Base-by-base conservation (phyloP, 2,797 vertebrate genomes). In the Sandelia bainsii region DNA sequence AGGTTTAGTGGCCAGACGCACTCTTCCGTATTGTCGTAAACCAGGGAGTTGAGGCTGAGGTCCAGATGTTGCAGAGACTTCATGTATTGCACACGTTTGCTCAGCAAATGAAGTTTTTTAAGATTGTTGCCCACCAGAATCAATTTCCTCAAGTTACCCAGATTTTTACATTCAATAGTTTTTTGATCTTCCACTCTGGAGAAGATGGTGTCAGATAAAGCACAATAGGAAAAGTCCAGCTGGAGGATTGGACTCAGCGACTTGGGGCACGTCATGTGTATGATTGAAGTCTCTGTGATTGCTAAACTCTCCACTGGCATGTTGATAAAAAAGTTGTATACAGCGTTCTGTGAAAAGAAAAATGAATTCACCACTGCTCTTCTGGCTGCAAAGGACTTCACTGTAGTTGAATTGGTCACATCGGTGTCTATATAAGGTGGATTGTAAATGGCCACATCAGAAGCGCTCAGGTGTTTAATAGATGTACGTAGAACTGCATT, bases 191-290 rank as follows among this genome's bases (percentile, higher is more conserved):
- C 40, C 23, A 1, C 67, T 37, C 40, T 77, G 49, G 88, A 93
- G 79, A 99, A 98, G 72, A 97, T 65, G 3, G 90, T 61, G 6
- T 98, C 96, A 0, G 96, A 95, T 13, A 99, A 4, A 17, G 94
- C 85, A 50, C 97, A 97, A 66, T 77, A 76, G 2, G 95, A 94
- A 56, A 98, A 95, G 78, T 95, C 93, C 66, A 99, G 79, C 49
- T 92, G 83, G 3, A 48, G 74, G 54, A 96, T 93, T 11, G 46
- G 69, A 76, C 96, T 98, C 22, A 58, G 81, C 1, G 11, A 45
- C 0, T 44, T 32, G 32, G 97, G 97, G 75, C 97, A 99, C 40
- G 94, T 93, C 94, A 98, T 96, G 61, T 96, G 93, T 49, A 96
- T 84, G 2, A 97, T 88, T 23, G 84, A 80, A 0, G 94, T 63